Base-by-base conservation (phyloP, 2,113 vertebrate genomes). In the Propithecus coquereli region DNA sequence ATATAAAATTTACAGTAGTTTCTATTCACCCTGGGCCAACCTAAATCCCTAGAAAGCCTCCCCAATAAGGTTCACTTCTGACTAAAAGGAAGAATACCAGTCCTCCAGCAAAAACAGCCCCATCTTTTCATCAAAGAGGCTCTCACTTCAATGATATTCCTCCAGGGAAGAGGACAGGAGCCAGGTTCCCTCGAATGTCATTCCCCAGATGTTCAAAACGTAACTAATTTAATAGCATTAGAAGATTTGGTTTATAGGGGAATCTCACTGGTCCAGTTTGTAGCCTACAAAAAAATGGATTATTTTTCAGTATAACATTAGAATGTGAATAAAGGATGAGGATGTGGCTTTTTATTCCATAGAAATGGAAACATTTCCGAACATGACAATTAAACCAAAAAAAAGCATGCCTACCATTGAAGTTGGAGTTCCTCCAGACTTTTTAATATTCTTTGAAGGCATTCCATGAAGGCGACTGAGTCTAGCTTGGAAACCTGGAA, bases 401-500 rank as follows among this genome's bases (percentile, higher is more conserved):
- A 97, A 93, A 97, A 91, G 73, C 66, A 95, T 79, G 98, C 99
- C 85, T 99, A 99, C 99, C 98, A 99, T 97, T 94, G 99, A 87
- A 91, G 98, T 92, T 92, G 99, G 98, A 91, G 98, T 98, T 96
- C 98, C 98, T 43, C 98, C 98, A 83, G 98, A 85, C 73, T 99
- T 99, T 98, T 98, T 99, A 79, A 97, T 94, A 54, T 98, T 99
- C 97, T 99, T 98, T 71, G 98, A 98, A 97, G 99, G 98, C 98
- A 99, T 98, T 97, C 99, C 99, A 89, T 99, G 99, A 96, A 99
- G 99, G 93, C 99, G 99, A 95, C 98, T 99, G 96, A 99, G 98
- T 97, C 99, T 98, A 77, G 98, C 99, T 97, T 99, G 99, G 97
- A 99, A 99, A 93, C 99, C 99, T 99, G 94, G 7, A 98, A 97